Percentiles rank a stretch among this genome's conserved stretches.
These are phyloP conservation scores for Tiaroga cobitis DNA, from an alignment of 2,797 vertebrate species.

Conservation along the genomic window DNA sequence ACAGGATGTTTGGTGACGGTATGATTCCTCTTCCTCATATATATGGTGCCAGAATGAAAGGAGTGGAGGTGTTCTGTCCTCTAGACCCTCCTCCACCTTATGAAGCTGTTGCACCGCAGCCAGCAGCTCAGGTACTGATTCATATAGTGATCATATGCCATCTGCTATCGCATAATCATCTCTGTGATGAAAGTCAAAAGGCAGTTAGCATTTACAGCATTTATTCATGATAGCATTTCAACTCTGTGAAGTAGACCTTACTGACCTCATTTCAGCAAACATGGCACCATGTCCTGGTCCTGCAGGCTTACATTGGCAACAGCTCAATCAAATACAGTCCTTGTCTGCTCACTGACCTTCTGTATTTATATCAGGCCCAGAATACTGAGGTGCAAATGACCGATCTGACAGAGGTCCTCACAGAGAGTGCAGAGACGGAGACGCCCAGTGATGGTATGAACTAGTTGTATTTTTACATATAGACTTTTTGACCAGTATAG, in stretches of 20 bases:
- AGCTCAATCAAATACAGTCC: constrained; percentile 20
- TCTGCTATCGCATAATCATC: neutral
- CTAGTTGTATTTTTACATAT: neutral
- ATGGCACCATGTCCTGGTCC: constrained; percentile 8
- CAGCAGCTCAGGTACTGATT: constrained; percentile 70
- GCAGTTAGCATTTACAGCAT: neutral
- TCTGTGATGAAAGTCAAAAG: neutral
- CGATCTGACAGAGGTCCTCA: constrained; percentile 55
- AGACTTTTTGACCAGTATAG: neutral
- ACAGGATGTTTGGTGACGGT: constrained; percentile 77
- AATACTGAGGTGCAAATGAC: constrained; percentile 60
- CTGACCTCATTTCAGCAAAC: neutral
- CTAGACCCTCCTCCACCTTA: constrained; percentile 85
- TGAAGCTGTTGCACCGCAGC: constrained; percentile 70
- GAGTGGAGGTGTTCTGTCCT: constrained; percentile 82
- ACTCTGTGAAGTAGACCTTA: neutral
- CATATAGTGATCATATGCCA: neutral
- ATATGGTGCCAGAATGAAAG: constrained; percentile 79
- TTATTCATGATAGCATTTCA: neutral
- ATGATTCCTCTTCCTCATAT: constrained; percentile 81
- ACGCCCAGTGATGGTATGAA: constrained; percentile 58
- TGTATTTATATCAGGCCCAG: constrained; percentile 60
- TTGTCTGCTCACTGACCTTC: constrained; percentile 31
- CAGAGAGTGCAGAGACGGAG: constrained; percentile 45
- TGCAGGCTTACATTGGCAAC: constrained; percentile 36